Evolutionary conservation across 2,113 vertebrate species (phyloP), one percentile per base, ranked within the genome.

Genomic region (Corapipo altera): DNA sequence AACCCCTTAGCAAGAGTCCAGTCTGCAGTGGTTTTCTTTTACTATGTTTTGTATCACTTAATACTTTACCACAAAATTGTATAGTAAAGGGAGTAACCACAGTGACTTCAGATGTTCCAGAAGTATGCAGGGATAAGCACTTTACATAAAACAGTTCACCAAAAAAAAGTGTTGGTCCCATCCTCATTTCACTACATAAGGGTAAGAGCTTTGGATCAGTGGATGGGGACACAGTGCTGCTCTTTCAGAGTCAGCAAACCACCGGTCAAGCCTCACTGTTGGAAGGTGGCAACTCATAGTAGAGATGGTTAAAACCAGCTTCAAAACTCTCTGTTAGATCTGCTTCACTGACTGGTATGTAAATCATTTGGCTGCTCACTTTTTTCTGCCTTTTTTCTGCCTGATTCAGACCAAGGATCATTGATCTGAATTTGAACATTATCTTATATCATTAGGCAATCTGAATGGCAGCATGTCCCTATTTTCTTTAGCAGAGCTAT

Each of bases 361-460:
- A 55, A 91, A 85, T 67, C 14, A 74, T 70, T 92, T 87, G 52
- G 27, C 57, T 87, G 57, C 69, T 84, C 32, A 37, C 33, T 84
- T 81, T n/a, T n/a, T n/a, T n/a, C n/a, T 81, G 32, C 7, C 30
- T 89, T 87, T 64, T 85, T 89, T 89, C 48, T 95, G 57, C 70
- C 57, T 71, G 59, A 75, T 62, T 93, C 85, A 72, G 48, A 65
- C 6, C 44, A 79, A 91, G 86, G 65, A 85, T 69, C 61, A 64
- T 54, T 91, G 94, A 82, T 87, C 48, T 89, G 86, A 78, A 89
- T 82, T 92, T 69, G 57, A 78, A 54, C 61, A 72, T 94, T 91
- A 52, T 78, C 76, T 92, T 64, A 64, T 41, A 27, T 22, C 76
- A 84, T 89, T 94, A 94, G 43, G 59, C 59, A 85, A 39, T 64